phyloP scores from a whole-genome alignment of 2,888 invertebrate genomes.

The Oscheius sp. region DNA sequence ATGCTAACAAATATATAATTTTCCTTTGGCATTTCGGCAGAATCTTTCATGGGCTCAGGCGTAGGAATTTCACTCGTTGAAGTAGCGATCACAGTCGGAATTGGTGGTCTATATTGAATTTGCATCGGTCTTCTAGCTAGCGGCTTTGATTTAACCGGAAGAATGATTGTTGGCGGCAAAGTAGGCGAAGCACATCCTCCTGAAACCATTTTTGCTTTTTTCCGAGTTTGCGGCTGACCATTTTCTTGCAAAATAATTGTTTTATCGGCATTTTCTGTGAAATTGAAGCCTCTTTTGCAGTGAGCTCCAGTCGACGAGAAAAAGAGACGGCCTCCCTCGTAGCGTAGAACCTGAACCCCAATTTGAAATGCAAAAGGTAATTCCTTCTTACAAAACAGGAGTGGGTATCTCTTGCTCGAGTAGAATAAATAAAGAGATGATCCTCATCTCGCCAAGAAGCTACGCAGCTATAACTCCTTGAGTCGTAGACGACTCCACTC shows the following conservation, averaged over 20 bases:
- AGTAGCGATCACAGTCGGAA: not conserved
- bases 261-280: conserved; percentile 45
- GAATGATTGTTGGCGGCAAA: not conserved
- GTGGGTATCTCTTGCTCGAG: conserved; percentile 36
- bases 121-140: conserved; percentile 3
- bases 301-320: conserved; percentile 52
- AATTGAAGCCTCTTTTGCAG: conserved; percentile 56
- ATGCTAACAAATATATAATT: not conserved
- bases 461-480: conserved; percentile 53
- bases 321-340: conserved; percentile 42
- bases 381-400: conserved; percentile 50
- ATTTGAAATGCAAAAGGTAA: no score
- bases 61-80: not conserved
- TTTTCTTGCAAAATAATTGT: conserved; percentile 46
- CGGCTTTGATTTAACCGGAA: not conserved
- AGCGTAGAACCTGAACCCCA: conserved; percentile 41
- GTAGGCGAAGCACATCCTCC: not conserved
- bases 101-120: not conserved
- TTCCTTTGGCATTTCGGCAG: not conserved
- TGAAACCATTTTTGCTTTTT: not conserved
- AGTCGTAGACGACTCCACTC: conserved; percentile 56
- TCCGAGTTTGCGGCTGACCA: not conserved
- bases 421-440: conserved; percentile 53
- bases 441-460: conserved; percentile 59
- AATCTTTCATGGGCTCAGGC: not conserved